Evolutionary conservation across 2,113 vertebrate species (phyloP).

Genomic region (Strix uralensis): DNA sequence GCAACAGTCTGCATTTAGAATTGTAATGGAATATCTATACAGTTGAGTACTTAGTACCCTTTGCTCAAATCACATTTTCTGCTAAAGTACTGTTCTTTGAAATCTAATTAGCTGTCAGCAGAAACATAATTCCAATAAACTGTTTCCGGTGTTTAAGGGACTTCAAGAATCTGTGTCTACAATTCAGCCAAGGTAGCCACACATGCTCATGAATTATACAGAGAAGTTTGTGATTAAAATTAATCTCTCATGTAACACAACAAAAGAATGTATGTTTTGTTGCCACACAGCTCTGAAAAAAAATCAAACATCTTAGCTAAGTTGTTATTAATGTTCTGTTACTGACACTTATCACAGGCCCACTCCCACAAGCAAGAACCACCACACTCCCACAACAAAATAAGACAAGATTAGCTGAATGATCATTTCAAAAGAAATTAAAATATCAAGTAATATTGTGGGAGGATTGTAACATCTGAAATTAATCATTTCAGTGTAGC

Average conservation of each 20-base stretch:
- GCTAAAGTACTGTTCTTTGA: background rate
- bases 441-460: background rate
- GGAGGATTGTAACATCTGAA: background rate
- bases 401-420: background rate
- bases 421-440: background rate
- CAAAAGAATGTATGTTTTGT: background rate
- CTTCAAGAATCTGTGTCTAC: background rate
- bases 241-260: background rate
- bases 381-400: background rate
- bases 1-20: background rate
- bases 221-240: background rate
- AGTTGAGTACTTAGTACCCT: background rate
- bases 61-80: background rate
- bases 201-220: background rate
- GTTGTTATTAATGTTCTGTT: background rate
- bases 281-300: background rate
- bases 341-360: background rate
- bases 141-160: background rate
- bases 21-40: background rate
- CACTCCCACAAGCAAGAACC: background rate
- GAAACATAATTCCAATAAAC: background rate
- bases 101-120: background rate
- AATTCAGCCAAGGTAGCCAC: background rate
- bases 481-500: background rate
- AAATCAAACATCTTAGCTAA: background rate